Percentiles rank a stretch among this genome's conserved stretches.
These are phyloP conservation scores for Cactoblastis cactorum DNA, from an alignment of 2,888 invertebrate species.

Conservation along the genomic window DNA sequence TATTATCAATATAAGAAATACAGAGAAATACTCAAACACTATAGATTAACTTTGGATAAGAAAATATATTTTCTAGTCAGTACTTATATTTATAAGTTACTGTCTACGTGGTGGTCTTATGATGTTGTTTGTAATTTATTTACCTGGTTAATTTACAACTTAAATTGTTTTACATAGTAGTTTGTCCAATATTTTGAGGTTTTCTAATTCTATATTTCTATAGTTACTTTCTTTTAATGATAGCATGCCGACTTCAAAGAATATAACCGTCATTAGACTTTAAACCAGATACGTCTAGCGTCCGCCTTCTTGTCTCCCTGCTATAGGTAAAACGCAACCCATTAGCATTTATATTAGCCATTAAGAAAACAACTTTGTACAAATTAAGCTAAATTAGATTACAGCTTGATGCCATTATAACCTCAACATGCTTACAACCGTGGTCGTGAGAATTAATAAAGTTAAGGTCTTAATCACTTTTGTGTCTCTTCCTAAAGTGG, in stretches of 20 bases:
- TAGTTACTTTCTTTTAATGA: neutral
- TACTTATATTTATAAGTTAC: too few relatives aligned
- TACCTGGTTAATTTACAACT: too few relatives aligned
- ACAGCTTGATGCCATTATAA: slow-evolving; percentile 31
- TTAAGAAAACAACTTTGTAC: slow-evolving; percentile 53
- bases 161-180: too few relatives aligned
- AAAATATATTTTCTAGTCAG: too few relatives aligned
- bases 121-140: too few relatives aligned
- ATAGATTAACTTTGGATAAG: too few relatives aligned
- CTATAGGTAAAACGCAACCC: slow-evolving; percentile 26
- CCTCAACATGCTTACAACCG: slow-evolving; percentile 17
- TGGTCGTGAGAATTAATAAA: slow-evolving; percentile 18
- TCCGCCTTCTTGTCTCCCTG: neutral
- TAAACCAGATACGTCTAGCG: neutral
- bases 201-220: too few relatives aligned
- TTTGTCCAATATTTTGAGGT: too few relatives aligned
- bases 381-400: slow-evolving; percentile 55
- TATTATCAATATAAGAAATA: too few relatives aligned
- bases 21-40: too few relatives aligned
- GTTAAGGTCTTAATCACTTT: slow-evolving; percentile 17
- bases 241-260: neutral
- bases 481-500: slow-evolving; percentile 9
- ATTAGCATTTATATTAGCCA: slow-evolving; percentile 73
- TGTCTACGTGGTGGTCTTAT: too few relatives aligned
- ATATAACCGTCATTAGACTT: neutral